Evolutionary conservation across 2,797 vertebrate species (phyloP).

Genomic region (Graptemys geographica): DNA sequence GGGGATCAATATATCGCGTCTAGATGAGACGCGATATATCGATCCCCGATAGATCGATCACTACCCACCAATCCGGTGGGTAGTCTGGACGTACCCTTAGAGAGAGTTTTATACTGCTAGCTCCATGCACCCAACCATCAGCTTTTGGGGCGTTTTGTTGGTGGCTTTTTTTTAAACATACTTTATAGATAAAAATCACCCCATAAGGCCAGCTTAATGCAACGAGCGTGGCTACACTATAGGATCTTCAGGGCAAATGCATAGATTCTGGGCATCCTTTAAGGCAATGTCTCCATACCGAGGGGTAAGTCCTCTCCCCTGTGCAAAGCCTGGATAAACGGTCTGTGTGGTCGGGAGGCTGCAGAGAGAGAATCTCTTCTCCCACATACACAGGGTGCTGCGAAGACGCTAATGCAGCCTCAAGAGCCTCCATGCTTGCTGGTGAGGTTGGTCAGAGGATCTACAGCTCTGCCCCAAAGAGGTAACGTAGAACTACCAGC

Average conservation of each 20-base stretch:
- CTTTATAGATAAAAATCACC: background rate
- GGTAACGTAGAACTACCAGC: constrained; percentile 25
- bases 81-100: no score
- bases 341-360: background rate
- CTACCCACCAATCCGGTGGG: no score
- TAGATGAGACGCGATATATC: no score
- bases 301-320: background rate
- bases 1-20: no score
- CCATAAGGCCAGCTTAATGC: background rate
- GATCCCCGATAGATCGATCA: no score
- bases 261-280: background rate
- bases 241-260: background rate
- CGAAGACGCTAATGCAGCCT: no score
- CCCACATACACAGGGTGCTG: no score
- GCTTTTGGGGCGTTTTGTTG: background rate
- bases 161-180: background rate
- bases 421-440: no score
- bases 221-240: background rate
- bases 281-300: background rate
- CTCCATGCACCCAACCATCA: no score
- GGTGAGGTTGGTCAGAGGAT: background rate
- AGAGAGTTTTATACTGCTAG: no score
- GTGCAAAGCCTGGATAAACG: no score
- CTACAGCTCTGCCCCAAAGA: background rate
- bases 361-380: background rate